These are phyloP conservation scores for Monochamus alternatus DNA, from an alignment of 2,888 invertebrate species.

Conservation along the genomic window DNA sequence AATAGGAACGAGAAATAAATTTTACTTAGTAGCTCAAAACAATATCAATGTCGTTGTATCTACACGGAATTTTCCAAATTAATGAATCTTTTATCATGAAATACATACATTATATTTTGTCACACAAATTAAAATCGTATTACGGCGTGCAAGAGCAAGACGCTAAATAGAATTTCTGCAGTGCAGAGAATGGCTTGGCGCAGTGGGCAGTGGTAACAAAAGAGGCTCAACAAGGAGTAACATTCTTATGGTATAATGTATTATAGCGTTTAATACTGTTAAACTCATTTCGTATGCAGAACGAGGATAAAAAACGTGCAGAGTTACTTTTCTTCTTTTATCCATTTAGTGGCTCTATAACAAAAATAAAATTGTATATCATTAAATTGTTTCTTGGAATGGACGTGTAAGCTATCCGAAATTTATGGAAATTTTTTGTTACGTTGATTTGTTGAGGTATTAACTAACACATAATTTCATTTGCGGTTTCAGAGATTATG, in stretches of 20 bases:
- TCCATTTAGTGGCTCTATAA: constrained; percentile 17
- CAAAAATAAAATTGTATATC: constrained; percentile 20
- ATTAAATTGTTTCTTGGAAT: constrained; percentile 24
- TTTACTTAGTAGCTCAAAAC: too few relatives aligned
- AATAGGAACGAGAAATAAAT: too few relatives aligned
- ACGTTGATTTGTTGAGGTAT: not conserved
- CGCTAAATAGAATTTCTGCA: not conserved
- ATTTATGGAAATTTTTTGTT: constrained; percentile 26
- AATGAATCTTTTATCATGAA: too few relatives aligned
- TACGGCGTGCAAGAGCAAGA: not conserved
- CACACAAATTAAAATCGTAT: not conserved
- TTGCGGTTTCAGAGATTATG: not conserved
- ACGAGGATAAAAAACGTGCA: constrained; percentile 27
- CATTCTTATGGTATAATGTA: constrained; percentile 30
- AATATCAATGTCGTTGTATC: too few relatives aligned
- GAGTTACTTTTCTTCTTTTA: constrained; percentile 27
- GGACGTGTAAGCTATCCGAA: constrained; percentile 3
- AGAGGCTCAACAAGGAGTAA: constrained; percentile 41
- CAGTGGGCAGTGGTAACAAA: constrained; percentile 21
- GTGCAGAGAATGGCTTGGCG: constrained; percentile 5
- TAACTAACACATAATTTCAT: not conserved
- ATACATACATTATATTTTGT: too few relatives aligned
- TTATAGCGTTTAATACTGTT: constrained; percentile 31
- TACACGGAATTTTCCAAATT: too few relatives aligned
- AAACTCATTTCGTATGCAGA: constrained; percentile 37